These are phyloP conservation scores for Augiades crinisus DNA, from an alignment of 2,888 invertebrate genomes.

Conservation along the genomic window DNA sequence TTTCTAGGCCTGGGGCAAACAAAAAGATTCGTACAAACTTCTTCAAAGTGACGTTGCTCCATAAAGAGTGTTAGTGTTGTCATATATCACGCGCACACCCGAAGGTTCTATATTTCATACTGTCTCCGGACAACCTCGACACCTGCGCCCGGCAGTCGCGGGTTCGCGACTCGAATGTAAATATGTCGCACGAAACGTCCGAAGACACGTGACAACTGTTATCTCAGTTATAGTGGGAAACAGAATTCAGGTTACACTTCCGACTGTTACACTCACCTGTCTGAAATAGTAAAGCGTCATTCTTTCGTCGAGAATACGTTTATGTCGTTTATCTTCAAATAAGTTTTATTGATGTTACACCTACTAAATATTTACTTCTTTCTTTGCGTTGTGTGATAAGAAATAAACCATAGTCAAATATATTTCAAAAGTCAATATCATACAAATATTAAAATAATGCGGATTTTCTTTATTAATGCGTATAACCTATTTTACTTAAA, in stretches of 20 bases:
- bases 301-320: too few relatives aligned
- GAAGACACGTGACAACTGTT: conserved; percentile 53
- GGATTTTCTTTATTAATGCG: too few relatives aligned
- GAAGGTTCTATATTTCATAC: conserved; percentile 62
- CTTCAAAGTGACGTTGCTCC: conserved; percentile 42
- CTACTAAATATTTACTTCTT: neutral
- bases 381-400: too few relatives aligned
- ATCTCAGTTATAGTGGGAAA: conserved; percentile 46
- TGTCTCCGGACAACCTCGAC: conserved; percentile 42
- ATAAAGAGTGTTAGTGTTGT: conserved; percentile 46
- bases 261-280: too few relatives aligned
- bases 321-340: neutral
- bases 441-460: too few relatives aligned
- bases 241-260: too few relatives aligned
- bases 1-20: neutral
- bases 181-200: conserved; percentile 57
- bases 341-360: neutral
- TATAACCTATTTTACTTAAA: neutral
- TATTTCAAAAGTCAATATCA: too few relatives aligned
- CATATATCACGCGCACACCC: conserved; percentile 58
- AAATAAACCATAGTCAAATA: too few relatives aligned
- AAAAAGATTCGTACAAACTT: neutral
- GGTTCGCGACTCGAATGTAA: conserved; percentile 54
- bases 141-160: conserved; percentile 47
- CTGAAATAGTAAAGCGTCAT: too few relatives aligned